Evolutionary conservation across 2,113 vertebrate species (phyloP), one percentile per base, ranked within the genome.

Genomic region (Oncorhynchus gorbuscha): DNA sequence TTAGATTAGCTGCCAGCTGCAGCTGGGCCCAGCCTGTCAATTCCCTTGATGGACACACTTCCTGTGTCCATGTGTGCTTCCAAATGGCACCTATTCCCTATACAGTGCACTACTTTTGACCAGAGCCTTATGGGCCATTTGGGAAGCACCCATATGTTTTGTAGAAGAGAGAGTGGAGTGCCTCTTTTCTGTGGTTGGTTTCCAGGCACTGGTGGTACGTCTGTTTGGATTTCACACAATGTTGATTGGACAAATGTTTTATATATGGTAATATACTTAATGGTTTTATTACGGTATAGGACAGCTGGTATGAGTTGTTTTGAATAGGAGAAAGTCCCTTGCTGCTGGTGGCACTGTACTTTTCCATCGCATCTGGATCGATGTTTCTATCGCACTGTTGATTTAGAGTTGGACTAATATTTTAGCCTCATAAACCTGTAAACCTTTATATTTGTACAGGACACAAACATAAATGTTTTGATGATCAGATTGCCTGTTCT

Each of bases 1-100:
- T 62, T 22, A 62, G 20, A 22, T 62, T 62, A 62, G n/a, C 39
- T 9, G 39, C 39, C 39, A 45, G 8, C 9, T 11, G 39, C 59
- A 62, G 59, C 59, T 62, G 59, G n/a, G 59, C n/a, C 59, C 59
- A 22, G 59, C 20, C 20, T 22, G 59, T 62, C 59, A 22, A 13
- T 62, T 62, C 59, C 59, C 59, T 16, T 62, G 59, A 62, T 62
- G 59, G 59, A 62, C 51, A 18, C 51, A 55, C 59, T 62, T 62
- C n/a, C 59, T 62, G 59, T 62, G 20, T 62, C 59, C n/a, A 11
- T 45, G n/a, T 12, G 18, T 7, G 59, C 18, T 7, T 55, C 39
- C 51, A 18, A 55, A 55, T 55, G 16, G 51, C 14, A 18, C 51
- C 51, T 18, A 55, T 16, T 18, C 16, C 51, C 51, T 55, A 55